A percentile compares a stretch with the other conserved stretches of the same genome.
Conservation (phyloP, 1,140 invertebrate genomes). For the Panonychus citri region DNA sequence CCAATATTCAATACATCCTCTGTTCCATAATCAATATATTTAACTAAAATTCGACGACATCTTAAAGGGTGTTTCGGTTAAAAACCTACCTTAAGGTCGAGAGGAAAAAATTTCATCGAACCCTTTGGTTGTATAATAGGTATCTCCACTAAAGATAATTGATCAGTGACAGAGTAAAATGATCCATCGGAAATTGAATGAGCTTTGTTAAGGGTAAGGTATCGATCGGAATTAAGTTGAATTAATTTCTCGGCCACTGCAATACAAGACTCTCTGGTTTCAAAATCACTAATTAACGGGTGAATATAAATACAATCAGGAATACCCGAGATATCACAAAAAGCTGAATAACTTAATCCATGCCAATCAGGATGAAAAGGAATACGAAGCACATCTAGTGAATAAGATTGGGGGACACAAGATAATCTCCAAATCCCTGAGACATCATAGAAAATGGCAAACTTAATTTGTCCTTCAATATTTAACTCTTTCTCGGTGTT, state of each 20-base stretch:
- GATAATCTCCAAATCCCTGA: constrained; percentile 50
- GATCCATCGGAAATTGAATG: too few relatives aligned
- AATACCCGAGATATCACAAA: constrained; percentile 42
- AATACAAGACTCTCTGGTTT: too few relatives aligned
- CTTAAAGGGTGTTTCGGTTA: too few relatives aligned
- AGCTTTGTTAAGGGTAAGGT: too few relatives aligned
- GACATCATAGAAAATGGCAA: constrained; percentile 41
- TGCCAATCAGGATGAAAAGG: constrained; percentile 51
- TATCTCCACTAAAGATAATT: background rate
- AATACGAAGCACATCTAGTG: constrained; percentile 49
- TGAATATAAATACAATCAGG: constrained; percentile 63
- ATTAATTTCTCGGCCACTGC: too few relatives aligned
- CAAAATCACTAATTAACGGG: constrained; percentile 17
- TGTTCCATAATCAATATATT: too few relatives aligned
- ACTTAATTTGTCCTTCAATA: constrained; percentile 39
- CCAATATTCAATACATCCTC: too few relatives aligned
- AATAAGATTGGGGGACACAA: constrained; percentile 40
- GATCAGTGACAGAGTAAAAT: too few relatives aligned
- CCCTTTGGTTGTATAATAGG: constrained; percentile 16
- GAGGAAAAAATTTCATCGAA: too few relatives aligned
- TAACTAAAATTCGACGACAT: too few relatives aligned
- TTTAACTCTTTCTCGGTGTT: constrained; percentile 48
- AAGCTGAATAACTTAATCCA: constrained; percentile 51
- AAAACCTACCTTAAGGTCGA: too few relatives aligned
- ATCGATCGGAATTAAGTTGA: too few relatives aligned